These are phyloP conservation scores for Trichosurus vulpecula DNA, from an alignment of 2,797 vertebrate genomes.

Conservation along the genomic window DNA sequence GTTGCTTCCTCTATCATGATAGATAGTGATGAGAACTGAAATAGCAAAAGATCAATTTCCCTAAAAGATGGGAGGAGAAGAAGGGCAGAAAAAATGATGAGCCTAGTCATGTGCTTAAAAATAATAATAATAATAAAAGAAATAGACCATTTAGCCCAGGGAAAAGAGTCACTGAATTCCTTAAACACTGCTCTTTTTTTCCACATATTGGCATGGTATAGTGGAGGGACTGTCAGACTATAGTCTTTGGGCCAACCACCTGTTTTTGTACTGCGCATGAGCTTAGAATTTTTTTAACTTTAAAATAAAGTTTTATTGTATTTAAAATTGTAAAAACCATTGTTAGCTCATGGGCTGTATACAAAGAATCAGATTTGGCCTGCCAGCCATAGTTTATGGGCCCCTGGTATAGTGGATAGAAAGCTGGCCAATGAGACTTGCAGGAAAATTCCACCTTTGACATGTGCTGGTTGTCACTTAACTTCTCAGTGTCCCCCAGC, in stretches of 20 bases:
- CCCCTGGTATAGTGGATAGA: neutral
- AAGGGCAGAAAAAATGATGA: neutral
- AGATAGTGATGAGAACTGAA: slow-evolving; percentile 2
- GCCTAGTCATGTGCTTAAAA: neutral
- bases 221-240: neutral
- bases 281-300: neutral
- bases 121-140: neutral
- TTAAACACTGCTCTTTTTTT: neutral
- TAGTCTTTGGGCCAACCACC: neutral
- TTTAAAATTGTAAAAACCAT: neutral
- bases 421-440: neutral
- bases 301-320: neutral
- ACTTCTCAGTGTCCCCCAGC: neutral
- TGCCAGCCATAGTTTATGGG: neutral
- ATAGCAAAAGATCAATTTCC: neutral
- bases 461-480: neutral
- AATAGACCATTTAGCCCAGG: slow-evolving; percentile 16
- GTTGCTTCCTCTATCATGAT: slow-evolving; percentile 1
- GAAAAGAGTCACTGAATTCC: slow-evolving; percentile 10
- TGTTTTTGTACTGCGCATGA: neutral
- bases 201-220: neutral
- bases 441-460: neutral
- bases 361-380: neutral
- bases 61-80: neutral
- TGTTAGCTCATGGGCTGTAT: neutral